Evolutionary conservation across 2,797 vertebrate genomes (phyloP), one percentile per base, ranked within the genome.

Genomic region (Melanotaenia nigrans): DNA sequence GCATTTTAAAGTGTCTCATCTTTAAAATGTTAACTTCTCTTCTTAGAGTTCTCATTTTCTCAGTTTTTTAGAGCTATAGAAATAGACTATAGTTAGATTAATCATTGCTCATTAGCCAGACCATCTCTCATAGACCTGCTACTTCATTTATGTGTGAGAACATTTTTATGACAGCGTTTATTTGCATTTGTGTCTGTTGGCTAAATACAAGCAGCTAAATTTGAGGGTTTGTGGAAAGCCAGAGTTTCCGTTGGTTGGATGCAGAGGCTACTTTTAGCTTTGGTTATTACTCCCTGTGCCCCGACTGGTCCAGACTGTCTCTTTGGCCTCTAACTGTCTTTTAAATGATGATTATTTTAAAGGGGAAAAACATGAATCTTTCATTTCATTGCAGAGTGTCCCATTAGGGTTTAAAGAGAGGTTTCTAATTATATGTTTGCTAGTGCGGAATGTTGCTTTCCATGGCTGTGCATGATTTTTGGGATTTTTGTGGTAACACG

Each of bases 131-230:
- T 61, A 80, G 71, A 79, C 71, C 78, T 61, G 67, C 47, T 71
- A 75, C 55, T 73, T 71, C 78, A 83, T 85, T 83, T 83, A 86
- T 81, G 80, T 86, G 80, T 85, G 87, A 86, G 82, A 86, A 88
- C 68, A 77, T 82, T 88, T 86, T 90, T 83, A 87, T 79, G 78
- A 75, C 24, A 6, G 38, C 87, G 89, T 91, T 92, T 91, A 88
- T 93, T 91, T 93, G 90, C 83, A 74, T 89, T 82, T 87, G 87
- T 88, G 89, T 90, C 89, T 89, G 81, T 84, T 72, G 77, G 86
- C 77, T 89, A 83, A 88, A 90, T 84, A 57, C 53, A 74, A 82
- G 81, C 73, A 78, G 77, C 82, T 79, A 61, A 82, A 74, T 65
- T 85, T 85, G 86, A 84, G 83, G 90, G 69, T 90, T 91, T 90